phyloP scores from a whole-genome alignment of 2,797 vertebrate genomes.

The Tarsius wallacei region DNA sequence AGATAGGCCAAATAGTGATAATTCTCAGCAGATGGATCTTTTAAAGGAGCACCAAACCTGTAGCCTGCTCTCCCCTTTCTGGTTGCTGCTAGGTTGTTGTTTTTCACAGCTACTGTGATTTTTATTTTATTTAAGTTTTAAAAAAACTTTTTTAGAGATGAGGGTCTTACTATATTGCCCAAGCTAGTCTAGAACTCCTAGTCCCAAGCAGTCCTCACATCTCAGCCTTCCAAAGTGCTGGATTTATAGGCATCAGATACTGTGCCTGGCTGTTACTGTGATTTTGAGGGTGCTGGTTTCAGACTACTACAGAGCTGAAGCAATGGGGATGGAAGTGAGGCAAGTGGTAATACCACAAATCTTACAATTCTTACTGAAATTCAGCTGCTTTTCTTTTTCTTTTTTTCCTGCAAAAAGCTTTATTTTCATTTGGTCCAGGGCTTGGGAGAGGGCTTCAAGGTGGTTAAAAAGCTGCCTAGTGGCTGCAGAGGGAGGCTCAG shows the following conservation, averaged over 20 bases:
- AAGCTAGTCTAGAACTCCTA: no score
- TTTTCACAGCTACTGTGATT: conserved; percentile 34
- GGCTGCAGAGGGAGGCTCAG: no score
- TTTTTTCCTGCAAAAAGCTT: neutral
- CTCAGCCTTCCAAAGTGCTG: no score
- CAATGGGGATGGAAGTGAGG: neutral
- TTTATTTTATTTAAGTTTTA: neutral
- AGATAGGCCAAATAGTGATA: neutral
- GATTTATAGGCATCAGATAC: no score
- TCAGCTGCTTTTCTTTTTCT: neutral
- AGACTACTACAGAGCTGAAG: neutral
- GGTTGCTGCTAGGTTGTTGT: neutral
- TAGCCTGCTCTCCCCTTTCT: neutral
- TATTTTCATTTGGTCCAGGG: no score
- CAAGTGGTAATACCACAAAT: neutral
- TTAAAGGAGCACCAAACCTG: neutral
- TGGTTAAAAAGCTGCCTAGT: no score
- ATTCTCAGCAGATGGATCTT: neutral
- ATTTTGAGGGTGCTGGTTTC: conserved; percentile 5
- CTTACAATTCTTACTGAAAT: neutral
- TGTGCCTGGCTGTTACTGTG: neutral
- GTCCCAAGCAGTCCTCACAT: no score
- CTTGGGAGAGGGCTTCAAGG: no score
- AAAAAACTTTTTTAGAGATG: no score
- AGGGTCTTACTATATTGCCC: no score